phyloP scores from a whole-genome alignment of 2,888 invertebrate genomes.

The Cephonodes hylas region DNA sequence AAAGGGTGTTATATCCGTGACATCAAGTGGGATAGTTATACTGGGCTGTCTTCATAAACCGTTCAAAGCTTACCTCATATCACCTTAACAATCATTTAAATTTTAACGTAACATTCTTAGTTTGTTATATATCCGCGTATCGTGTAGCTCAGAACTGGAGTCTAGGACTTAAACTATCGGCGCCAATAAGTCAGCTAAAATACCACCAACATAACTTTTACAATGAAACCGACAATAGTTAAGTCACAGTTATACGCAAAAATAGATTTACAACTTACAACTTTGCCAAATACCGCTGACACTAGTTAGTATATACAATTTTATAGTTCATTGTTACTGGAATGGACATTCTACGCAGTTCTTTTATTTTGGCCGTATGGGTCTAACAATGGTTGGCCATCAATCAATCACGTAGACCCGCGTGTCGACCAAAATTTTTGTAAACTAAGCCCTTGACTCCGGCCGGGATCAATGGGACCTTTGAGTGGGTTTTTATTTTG shows the following conservation, averaged over 20 bases:
- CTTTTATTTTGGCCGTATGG: not conserved
- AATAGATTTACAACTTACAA: not conserved
- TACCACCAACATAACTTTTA: not conserved
- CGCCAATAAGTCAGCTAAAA: no score
- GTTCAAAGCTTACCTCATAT: no score
- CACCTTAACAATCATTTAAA: no score
- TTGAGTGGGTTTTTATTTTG: not conserved
- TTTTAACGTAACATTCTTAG: no score
- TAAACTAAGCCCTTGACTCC: not conserved
- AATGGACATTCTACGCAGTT: not conserved
- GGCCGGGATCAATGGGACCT: not conserved
- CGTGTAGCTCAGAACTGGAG: no score
- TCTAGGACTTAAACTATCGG: no score
- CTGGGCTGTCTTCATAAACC: no score
- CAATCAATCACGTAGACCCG: not conserved
- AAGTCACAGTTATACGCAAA: not conserved
- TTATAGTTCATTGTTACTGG: not conserved
- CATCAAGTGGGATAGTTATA: no score
- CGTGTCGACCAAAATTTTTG: constrained; percentile 2
- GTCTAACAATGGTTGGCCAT: not conserved
- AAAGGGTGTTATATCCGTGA: no score
- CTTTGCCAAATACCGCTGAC: not conserved
- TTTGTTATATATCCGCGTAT: no score
- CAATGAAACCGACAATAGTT: not conserved
- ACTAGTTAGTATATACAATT: not conserved